Evolutionary conservation across 37 sponge, comb jelly and placozoan genomes (phyloP), one percentile per base, ranked within the genome.

Genomic region (Petrosia ficiformis): DNA sequence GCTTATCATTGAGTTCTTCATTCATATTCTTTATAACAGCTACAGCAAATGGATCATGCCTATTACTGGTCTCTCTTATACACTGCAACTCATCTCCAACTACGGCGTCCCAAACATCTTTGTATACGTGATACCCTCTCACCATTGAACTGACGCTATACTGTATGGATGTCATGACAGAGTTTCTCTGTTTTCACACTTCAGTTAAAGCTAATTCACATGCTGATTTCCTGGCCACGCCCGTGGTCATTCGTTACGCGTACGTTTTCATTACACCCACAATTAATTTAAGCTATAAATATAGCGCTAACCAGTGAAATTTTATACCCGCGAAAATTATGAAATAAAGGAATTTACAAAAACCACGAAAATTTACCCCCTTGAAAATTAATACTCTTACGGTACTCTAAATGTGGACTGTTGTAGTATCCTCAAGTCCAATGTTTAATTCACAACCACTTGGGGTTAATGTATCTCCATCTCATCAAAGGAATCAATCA

Each of bases 11-110:
- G 42, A 77, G 48, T 35, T 31, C 54, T 48, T 8, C 14, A 14
- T 14, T 48, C 14, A 8, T 48, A 48, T 48, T 48, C 54, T 73
- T 56, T n/a, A 11, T 40, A 6, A 73, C 75, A 22, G 72, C 68
- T 40, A 83, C 76, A 26, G 72, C 59, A 52, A 65, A 82, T 8
- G 68, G 82, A 74, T 82, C 82, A 42, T 34, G 68, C 2, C 28
- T 0, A 57, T 82, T 82, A 25, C 44, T 29, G 6, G 22, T n/a
- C 41, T 82, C 82, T 36, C 40, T 44, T 44, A 31, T 25, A 38
- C 82, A 82, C 2, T 32, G 2, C 36, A 82, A 57, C 74, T 39
- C 25, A 38, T 82, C 82, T 3, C 75, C 75, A 44, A 73, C 42
- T 43, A 8, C 1, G n/a, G 82, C 39, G 32, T 57, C 30, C 75